Evolutionary conservation across 2,113 vertebrate genomes (phyloP), one percentile per base, ranked within the genome.

Genomic region (Tympanuchus pallidicinctus): DNA sequence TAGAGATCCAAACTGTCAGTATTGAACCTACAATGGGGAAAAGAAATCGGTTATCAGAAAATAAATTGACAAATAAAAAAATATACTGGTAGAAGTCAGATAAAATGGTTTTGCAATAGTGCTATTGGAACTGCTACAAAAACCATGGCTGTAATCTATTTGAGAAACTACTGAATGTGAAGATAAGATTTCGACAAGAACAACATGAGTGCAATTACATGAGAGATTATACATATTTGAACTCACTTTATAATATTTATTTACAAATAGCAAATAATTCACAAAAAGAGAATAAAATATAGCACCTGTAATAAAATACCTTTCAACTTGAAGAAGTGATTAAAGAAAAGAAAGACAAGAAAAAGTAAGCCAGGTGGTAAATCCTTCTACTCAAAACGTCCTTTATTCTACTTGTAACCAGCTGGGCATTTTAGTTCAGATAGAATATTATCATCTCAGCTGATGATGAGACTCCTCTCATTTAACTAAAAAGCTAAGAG

Each of bases 41-140:
- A 86, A 88, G 8, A 82, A 75, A 73, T 52, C 5, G 2, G 42
- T 10, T 78, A 71, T 69, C 54, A 82, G 63, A 82, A 91, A 91
- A 81, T 6, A 94, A 86, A 89, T 56, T 24, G 63, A 73, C 32
- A 83, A 81, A 92, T 69, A 86, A 94, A 92, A 86, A 92, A 84
- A 96, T 84, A 70, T 38, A 63, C 8, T n/a, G 16, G 34, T 66
- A 30, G 60, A 76, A 85, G 14, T 56, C 25, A 82, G 43, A 82
- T 43, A 63, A 87, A 91, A 82, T 59, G 40, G 32, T 87, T 77
- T 85, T 88, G n/a, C 56, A 89, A 40, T 21, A 60, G 5, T 59
- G 50, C 38, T 70, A 73, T 7, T 86, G 56, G 50, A 82, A 89
- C 43, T 75, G 27, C 40, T 84, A 40, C 6, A 11, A 57, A 85